Base-by-base conservation (phyloP, 2,113 vertebrate genomes). In the Formicarius rufipectus region DNA sequence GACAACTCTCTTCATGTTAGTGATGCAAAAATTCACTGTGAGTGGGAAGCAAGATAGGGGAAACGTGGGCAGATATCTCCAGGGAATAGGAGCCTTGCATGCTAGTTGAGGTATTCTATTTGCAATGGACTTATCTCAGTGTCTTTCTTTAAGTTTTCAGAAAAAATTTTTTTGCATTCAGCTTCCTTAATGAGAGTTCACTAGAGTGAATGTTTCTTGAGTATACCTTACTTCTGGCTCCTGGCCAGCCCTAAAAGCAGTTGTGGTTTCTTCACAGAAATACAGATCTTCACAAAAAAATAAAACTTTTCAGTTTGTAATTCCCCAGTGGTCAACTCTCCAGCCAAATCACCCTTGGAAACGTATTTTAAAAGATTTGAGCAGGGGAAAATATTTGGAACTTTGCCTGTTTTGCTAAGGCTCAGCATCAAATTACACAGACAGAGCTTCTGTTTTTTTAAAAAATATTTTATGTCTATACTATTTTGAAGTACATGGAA, bases 391-490 rank as follows among this genome's bases (percentile, higher is more conserved):
- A 95, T 97, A 97, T 95, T 97, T 98, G 97, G 97, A 97, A 93
- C 95, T 93, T 94, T 96, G 97, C 97, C 98, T 97, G 91, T 95
- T 97, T 98, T 97, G 95, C 93, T 96, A 97, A 97, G 96, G 96
- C 95, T 96, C 92, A 97, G 97, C 91, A 97, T 98, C 95, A 96
- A 90, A 97, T 98, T 98, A 97, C 97, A 97, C 83, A 92, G 94
- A 84, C 93, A 93, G 93, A 96, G 90, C 93, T 96, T 96, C 97
- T 97, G 95, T 96, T 97, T 97, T 97, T 98, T 98, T 96, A 3
- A 64, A 81, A 94, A 96, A 98, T 98, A 97, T 98, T 98, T 97
- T 97, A 97, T 97, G 96, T 97, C 97, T 97, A 96, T 95, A 89
- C 96, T 97, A 96, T 98, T 98, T 97, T 97, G 97, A 97, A 96